Percentiles rank a stretch among this genome's conserved stretches.
Conservation (phyloP, 2,113 vertebrate genomes). For the Burhinus oedicnemus region DNA sequence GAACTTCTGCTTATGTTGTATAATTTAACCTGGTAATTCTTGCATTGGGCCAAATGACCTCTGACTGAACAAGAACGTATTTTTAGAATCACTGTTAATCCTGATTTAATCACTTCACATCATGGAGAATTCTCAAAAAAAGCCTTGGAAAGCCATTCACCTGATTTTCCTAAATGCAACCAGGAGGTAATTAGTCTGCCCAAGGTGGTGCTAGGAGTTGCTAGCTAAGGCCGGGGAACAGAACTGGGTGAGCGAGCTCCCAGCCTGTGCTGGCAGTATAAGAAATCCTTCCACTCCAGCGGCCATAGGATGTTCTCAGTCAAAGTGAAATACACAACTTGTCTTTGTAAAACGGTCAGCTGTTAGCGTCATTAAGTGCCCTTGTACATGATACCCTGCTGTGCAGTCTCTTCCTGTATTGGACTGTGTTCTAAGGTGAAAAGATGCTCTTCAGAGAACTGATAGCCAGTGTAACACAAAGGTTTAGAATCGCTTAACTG, state of each 20-base stretch:
- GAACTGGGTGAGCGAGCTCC: fast-evolving
- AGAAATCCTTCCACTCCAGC: background rate
- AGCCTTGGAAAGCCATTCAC: background rate
- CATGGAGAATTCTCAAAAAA: background rate
- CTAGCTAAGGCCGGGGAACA: background rate
- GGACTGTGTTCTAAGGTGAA: background rate
- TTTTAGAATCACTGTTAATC: background rate
- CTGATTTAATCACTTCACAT: background rate
- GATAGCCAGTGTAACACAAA: background rate
- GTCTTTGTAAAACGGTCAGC: background rate
- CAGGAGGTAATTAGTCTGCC: background rate
- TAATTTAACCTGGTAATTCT: background rate
- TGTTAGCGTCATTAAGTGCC: background rate
- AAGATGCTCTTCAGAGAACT: background rate
- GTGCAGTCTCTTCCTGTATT: background rate
- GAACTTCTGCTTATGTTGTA: background rate
- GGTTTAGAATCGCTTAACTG: background rate
- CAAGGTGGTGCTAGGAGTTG: background rate
- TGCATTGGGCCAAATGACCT: fast-evolving
- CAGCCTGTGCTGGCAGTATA: background rate
- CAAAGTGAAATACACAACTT: background rate
- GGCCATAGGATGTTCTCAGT: background rate
- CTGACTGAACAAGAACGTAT: background rate
- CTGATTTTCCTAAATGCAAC: background rate
- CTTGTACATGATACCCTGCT: background rate